Evolutionary conservation across 2,888 invertebrate genomes (phyloP).

Genomic region (Gymnosoma rotundatum): DNA sequence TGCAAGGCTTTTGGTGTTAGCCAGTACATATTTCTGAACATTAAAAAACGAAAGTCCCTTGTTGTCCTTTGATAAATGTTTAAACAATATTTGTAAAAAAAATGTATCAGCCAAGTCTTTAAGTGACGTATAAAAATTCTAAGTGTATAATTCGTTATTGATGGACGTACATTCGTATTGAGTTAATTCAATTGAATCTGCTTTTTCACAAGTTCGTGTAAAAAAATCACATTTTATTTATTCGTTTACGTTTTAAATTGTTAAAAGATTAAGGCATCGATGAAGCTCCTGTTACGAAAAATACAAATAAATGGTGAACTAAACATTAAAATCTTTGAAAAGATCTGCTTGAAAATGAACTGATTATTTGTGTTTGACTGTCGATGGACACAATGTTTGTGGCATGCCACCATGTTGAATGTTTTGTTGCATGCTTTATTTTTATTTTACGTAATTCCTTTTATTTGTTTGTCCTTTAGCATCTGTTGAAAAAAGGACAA

Average conservation of each 20-base stretch:
- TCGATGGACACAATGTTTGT: conserved; percentile 33
- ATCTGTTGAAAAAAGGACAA: conserved; percentile 64
- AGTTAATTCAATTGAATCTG: background rate
- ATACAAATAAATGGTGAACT: background rate
- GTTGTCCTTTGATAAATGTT: too few species aligned
- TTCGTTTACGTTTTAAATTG: conserved; percentile 56
- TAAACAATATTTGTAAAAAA: too few species aligned
- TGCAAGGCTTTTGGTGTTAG: too few species aligned
- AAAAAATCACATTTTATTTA: conserved; percentile 51
- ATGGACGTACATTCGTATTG: too few species aligned
- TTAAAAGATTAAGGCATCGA: conserved; percentile 69
- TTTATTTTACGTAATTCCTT: conserved; percentile 16
- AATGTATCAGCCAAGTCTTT: too few species aligned
- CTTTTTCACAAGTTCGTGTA: conserved; percentile 35
- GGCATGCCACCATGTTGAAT: conserved; percentile 52
- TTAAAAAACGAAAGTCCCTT: too few species aligned
- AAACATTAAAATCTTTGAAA: conserved; percentile 8
- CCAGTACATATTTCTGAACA: too few species aligned
- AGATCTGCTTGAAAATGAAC: conserved; percentile 2
- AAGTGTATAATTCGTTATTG: conserved; percentile 8
- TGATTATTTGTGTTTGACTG: conserved; percentile 18
- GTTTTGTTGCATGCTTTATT: background rate
- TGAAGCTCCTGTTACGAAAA: conserved; percentile 38
- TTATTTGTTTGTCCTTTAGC: conserved; percentile 31
- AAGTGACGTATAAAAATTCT: background rate